Conservation (phyloP, 2,888 invertebrate species). For the Rhamnusium bicolor region DNA sequence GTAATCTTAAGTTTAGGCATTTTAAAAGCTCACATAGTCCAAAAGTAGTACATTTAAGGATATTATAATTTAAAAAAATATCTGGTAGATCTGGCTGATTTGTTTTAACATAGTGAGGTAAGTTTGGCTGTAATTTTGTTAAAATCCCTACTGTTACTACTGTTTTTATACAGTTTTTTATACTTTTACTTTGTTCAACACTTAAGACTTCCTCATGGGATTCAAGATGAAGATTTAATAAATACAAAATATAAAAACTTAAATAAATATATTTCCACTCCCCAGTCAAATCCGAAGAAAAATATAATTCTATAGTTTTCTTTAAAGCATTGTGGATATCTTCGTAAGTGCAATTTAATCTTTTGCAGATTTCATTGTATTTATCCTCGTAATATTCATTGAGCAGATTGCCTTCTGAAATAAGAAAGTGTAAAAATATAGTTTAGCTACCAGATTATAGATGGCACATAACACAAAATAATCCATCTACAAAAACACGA, state of each 20-base stretch:
- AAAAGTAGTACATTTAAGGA: constrained; percentile 72
- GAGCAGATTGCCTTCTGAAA: constrained; percentile 3
- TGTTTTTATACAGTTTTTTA: constrained; percentile 77
- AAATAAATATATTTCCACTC: constrained; percentile 71
- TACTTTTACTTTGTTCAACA: constrained; percentile 78
- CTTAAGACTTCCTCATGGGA: constrained; percentile 73
- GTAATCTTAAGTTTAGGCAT: constrained; percentile 73
- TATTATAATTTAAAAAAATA: constrained; percentile 72
- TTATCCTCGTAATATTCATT: constrained; percentile 19
- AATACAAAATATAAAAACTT: constrained; percentile 70
- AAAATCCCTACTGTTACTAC: constrained; percentile 79
- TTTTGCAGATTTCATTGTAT: constrained; percentile 38
- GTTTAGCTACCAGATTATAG: neutral
- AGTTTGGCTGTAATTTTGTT: constrained; percentile 76
- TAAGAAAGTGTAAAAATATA: neutral
- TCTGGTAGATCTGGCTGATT: constrained; percentile 56
- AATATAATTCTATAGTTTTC: constrained; percentile 44
- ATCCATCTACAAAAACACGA: too few relatives aligned
- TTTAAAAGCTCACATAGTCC: constrained; percentile 72
- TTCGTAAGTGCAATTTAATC: constrained; percentile 42
- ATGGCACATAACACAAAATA: too few relatives aligned
- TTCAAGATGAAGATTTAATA: constrained; percentile 59
- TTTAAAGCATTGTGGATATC: constrained; percentile 29
- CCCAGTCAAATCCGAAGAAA: constrained; percentile 50
- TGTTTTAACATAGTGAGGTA: constrained; percentile 56